Percentiles rank a stretch among this genome's conserved stretches.
Evolutionary conservation across 2,888 invertebrate genomes (phyloP).

Genomic region (Tetheella fluctuosa): DNA sequence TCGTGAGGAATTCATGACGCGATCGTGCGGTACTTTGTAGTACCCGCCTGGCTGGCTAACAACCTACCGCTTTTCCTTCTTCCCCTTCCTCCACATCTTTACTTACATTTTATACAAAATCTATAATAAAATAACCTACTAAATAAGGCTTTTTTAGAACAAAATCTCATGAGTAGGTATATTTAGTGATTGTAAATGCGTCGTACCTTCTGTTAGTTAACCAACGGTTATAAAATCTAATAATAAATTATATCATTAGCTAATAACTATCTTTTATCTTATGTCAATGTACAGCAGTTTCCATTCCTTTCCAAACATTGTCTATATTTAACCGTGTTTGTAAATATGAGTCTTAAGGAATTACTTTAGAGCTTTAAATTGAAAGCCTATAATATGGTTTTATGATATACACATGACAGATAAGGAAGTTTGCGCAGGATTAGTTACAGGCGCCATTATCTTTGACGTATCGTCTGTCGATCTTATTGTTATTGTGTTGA

Average conservation of each 20-base stretch:
- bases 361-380: conserved; percentile 35
- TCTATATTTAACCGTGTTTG: conserved; percentile 47
- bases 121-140: no score
- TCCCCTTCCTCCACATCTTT: no score
- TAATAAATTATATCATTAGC: neutral
- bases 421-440: conserved; percentile 45
- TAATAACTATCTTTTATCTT: neutral
- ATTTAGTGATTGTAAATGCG: no score
- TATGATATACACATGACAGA: conserved; percentile 32
- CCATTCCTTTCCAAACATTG: conserved; percentile 50
- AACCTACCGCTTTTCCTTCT: no score
- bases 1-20: no score
- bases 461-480: conserved; percentile 26
- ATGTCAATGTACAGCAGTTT: conserved; percentile 35
- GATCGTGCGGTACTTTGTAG: no score
- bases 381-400: conserved; percentile 37
- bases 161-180: no score
- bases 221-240: neutral
- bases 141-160: no score
- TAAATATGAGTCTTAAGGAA: conserved; percentile 31
- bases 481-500: conserved; percentile 15
- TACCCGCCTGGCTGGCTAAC: no score
- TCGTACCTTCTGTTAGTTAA: neutral
- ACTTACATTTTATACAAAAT: no score
- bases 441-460: conserved; percentile 44